Percentiles rank a stretch among this genome's conserved stretches.
These are phyloP conservation scores for Nomada flava DNA, from an alignment of 2,888 invertebrate genomes.

Conservation along the genomic window DNA sequence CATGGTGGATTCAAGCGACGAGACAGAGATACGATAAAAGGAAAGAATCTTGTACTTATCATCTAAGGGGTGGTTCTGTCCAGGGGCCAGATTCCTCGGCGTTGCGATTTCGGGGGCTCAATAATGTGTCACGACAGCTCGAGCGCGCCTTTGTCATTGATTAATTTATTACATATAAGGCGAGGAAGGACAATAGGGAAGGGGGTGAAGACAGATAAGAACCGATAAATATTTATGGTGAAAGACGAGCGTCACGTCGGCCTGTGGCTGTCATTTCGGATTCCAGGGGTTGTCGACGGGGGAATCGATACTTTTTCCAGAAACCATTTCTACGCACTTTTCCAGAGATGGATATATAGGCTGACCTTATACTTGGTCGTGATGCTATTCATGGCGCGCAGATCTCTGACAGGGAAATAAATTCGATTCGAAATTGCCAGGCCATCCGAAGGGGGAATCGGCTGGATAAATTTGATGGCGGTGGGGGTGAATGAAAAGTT, in stretches of 20 bases:
- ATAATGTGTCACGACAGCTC: background rate
- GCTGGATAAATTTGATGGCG: constrained; percentile 8
- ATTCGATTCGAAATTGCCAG: constrained; percentile 27
- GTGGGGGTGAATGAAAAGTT: constrained; percentile 13
- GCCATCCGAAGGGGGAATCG: constrained; percentile 1
- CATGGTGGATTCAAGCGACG: background rate
- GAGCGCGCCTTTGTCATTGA: constrained; percentile 19
- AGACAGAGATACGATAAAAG: background rate
- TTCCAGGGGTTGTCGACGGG: background rate
- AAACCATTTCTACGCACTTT: background rate
- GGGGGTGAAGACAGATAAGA: constrained; percentile 24
- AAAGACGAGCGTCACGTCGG: background rate
- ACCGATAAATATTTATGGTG: constrained; percentile 57
- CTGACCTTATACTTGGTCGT: background rate
- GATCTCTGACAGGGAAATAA: constrained; percentile 32
- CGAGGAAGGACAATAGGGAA: constrained; percentile 14
- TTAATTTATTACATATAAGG: constrained; percentile 47
- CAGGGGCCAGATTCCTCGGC: background rate
- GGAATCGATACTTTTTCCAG: constrained; percentile 22
- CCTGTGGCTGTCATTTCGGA: background rate
- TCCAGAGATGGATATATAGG: background rate
- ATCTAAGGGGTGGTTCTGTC: background rate
- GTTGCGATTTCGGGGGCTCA: background rate
- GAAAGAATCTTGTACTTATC: constrained; percentile 10
- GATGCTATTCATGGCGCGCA: constrained; percentile 14